phyloP scores from a whole-genome alignment of 2,797 vertebrate genomes.

The Pseudochaenichthys georgianus region DNA sequence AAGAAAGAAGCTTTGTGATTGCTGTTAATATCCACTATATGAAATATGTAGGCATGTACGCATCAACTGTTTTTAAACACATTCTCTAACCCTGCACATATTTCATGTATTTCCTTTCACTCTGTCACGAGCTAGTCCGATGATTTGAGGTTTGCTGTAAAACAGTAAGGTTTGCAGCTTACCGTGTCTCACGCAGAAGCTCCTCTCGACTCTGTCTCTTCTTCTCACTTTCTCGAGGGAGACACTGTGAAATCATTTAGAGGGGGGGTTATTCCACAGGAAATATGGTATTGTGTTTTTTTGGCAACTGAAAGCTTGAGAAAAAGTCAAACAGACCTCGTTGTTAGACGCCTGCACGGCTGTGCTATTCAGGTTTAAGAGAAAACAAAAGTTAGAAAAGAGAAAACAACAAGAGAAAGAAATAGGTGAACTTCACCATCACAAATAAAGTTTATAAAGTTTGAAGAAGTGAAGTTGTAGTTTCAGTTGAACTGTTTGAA shows the following conservation, averaged over 20 bases:
- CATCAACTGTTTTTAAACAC: background rate
- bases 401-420: background rate
- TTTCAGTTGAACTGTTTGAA: slow-evolving; percentile 1
- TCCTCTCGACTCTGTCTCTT: slow-evolving; percentile 45
- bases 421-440: background rate
- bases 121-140: background rate
- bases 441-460: background rate
- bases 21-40: background rate
- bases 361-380: slow-evolving; percentile 5
- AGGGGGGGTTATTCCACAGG: slow-evolving; percentile 66
- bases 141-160: slow-evolving; percentile 2
- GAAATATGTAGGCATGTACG: background rate
- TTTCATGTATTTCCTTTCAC: background rate
- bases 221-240: slow-evolving; percentile 47
- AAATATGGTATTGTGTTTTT: slow-evolving; percentile 50
- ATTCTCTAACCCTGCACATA: background rate
- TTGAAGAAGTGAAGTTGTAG: background rate
- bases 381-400: background rate
- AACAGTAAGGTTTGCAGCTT: slow-evolving; percentile 40
- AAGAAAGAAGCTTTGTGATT: no score
- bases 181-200: slow-evolving; percentile 53
- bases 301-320: slow-evolving; percentile 22
- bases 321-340: slow-evolving; percentile 9
- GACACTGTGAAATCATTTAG: slow-evolving; percentile 42
- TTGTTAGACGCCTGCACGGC: slow-evolving; percentile 7